Conservation (phyloP, 2,797 vertebrate genomes). For the Clarias platycephalus region DNA sequence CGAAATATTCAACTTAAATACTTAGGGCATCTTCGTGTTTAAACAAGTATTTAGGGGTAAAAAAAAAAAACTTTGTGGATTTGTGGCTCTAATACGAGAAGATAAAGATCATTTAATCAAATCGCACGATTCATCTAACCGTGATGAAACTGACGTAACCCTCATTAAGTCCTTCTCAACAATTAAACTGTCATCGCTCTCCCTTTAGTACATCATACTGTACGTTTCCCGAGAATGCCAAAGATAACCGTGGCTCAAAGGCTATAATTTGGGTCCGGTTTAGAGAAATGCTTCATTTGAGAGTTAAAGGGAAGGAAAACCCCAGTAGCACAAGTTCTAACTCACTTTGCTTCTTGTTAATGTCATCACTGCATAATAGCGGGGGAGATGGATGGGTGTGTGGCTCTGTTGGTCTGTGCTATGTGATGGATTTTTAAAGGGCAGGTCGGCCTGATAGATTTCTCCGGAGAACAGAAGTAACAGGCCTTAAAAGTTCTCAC, state of each 20-base stretch:
- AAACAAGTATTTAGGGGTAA: neutral
- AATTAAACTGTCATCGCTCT: slow-evolving; percentile 4
- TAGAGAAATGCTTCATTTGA: slow-evolving; percentile 6
- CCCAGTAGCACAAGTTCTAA: slow-evolving; percentile 12
- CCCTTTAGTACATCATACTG: neutral
- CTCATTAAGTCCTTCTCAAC: neutral
- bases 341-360: slow-evolving; percentile 24
- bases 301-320: neutral
- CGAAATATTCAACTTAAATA: neutral
- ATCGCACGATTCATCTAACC: neutral
- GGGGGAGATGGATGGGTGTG: slow-evolving; percentile 29
- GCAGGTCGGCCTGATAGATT: slow-evolving; percentile 42
- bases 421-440: slow-evolving; percentile 48
- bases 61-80: neutral
- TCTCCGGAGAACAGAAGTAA: slow-evolving; percentile 42
- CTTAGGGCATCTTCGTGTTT: no score
- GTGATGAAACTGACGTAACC: neutral
- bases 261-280: neutral
- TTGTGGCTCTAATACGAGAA: slow-evolving; percentile 1
- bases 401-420: slow-evolving; percentile 13
- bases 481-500: slow-evolving; percentile 44
- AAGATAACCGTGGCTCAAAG: neutral
- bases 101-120: neutral
- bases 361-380: slow-evolving; percentile 43
- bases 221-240: neutral